Evolutionary conservation across 2,888 invertebrate genomes (phyloP), one percentile per base, ranked within the genome.

Genomic region (Metopia argyrocephala): DNA sequence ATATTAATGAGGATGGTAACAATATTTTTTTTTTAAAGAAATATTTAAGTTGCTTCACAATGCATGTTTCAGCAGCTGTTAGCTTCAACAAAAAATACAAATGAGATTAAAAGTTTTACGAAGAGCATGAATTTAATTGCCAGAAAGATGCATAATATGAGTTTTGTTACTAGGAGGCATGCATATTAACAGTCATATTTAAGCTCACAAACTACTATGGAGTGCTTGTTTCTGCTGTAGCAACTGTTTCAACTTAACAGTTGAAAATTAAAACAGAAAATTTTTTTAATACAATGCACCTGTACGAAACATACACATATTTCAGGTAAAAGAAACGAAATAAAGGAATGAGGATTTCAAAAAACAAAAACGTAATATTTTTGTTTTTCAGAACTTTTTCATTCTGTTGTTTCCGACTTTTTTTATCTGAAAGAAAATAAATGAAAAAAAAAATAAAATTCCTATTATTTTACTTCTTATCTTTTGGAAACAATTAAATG

Each of bases 81-180:
- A 31, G 12, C 31, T 31, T 31, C 7, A 12, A 12, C 12, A 31
- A 12, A 31, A 31, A 31, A 31, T 12, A 12, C n/a, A n/a, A n/a
- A n/a, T n/a, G n/a, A n/a, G n/a, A n/a, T n/a, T n/a, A 31, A 12
- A 9, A 15, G 15, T 15, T 38, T 38, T 38, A 12, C 15, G 15
- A 3, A 31, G 28, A 31, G 12, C 21, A 45, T 54, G 23, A 66
- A n/a, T 54, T 54, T 38, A 54, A 54, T 54, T 66, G 66, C 52
- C 66, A 66, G 31, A 57, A 27, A 18, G n/a, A 48, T 56, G n/a
- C 21, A 21, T 50, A 50, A 46, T 18, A 18, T n/a, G n/a, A n/a
- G 65, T 65, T 15, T 38, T 15, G 31, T 18, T 65, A 28, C 48
- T 31, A 28, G 9, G 12, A 31, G 31, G 1, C 50, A 65, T 21